Percentiles rank a stretch among this genome's conserved stretches.
Conservation (phyloP, 2,888 invertebrate species). For the Keiferia lycopersicella region DNA sequence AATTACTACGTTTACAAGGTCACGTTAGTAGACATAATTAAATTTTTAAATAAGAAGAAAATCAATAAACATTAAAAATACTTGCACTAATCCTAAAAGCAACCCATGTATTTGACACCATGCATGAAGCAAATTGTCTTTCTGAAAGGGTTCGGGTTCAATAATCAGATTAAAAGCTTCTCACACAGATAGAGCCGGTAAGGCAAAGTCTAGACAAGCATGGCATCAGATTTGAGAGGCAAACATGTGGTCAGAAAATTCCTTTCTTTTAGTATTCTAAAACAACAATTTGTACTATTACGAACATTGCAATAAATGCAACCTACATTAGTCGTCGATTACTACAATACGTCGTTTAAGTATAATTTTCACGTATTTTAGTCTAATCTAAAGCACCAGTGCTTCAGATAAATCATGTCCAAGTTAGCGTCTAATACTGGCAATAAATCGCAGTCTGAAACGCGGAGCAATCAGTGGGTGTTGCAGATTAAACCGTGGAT, state of each 20-base stretch:
- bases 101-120: too few species aligned
- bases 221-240: too few species aligned
- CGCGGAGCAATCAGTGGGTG: slow-evolving; percentile 66
- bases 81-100: not conserved
- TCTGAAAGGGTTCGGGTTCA: too few species aligned
- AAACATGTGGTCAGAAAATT: too few species aligned
- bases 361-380: not conserved
- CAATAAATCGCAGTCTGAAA: slow-evolving; percentile 68
- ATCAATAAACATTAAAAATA: not conserved
- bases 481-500: slow-evolving; percentile 66
- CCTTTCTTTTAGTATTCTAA: too few species aligned
- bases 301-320: too few species aligned
- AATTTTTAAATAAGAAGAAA: not conserved
- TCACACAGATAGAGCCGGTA: too few species aligned
- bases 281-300: too few species aligned
- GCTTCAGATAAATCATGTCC: slow-evolving; percentile 61
- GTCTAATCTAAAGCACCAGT: slow-evolving; percentile 5
- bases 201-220: too few species aligned
- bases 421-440: slow-evolving; percentile 65
- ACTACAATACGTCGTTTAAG: not conserved
- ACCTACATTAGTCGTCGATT: too few species aligned
- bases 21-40: not conserved
- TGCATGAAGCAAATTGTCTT: too few species aligned
- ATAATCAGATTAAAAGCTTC: too few species aligned
- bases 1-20: slow-evolving; percentile 49